A percentile compares a stretch with the other conserved stretches of the same genome.
These are phyloP conservation scores for Pantherophis alleghaniensis DNA, from an alignment of 2,797 vertebrate genomes.

Conservation along the genomic window DNA sequence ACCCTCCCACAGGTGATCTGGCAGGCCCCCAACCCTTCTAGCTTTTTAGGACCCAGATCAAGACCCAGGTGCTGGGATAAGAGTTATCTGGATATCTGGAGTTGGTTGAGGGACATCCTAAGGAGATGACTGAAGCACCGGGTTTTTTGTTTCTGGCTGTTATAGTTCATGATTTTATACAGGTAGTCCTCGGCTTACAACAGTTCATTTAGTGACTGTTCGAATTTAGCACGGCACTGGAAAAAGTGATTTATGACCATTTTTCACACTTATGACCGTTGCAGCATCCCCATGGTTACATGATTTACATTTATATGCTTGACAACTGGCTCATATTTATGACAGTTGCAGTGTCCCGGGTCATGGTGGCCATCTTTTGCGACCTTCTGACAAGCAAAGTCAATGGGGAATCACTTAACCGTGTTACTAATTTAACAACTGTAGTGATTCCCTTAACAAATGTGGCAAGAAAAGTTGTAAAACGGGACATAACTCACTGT, in stretches of 20 bases:
- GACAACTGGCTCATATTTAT: neutral
- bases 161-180: neutral
- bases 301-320: neutral
- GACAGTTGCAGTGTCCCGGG: neutral
- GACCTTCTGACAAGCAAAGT: neutral
- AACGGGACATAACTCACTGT: neutral
- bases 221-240: neutral
- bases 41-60: neutral
- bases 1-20: neutral
- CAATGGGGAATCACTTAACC: neutral
- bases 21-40: neutral
- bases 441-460: neutral
- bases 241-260: neutral
- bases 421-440: neutral
- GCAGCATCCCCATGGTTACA: neutral
- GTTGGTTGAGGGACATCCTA: neutral
- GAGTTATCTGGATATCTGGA: neutral
- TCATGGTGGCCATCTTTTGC: neutral
- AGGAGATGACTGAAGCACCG: neutral
- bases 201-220: neutral
- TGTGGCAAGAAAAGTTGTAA: neutral
- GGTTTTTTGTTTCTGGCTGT: neutral
- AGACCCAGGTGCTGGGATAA: neutral
- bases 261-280: neutral
- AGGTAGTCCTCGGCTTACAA: neutral